Percentiles rank a stretch among this genome's conserved stretches.
These are phyloP conservation scores for Zeus faber DNA, from an alignment of 2,113 vertebrate genomes.

Conservation along the genomic window DNA sequence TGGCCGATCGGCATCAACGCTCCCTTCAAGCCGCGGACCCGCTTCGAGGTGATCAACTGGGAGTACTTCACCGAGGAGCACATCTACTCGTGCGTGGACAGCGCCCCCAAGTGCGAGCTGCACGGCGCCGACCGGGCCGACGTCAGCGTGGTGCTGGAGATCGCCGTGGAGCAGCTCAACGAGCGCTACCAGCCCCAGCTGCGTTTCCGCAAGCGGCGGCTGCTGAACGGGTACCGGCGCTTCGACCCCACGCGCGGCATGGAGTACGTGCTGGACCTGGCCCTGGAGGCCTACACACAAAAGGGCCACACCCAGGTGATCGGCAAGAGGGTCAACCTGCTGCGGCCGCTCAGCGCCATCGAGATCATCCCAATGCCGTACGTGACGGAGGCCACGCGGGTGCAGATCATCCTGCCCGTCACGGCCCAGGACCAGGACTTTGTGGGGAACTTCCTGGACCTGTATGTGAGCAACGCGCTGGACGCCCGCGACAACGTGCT, in stretches of 20 bases:
- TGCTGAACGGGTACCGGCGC: constrained; percentile 92
- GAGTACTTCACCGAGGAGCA: constrained; percentile 97
- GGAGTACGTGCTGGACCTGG: constrained; percentile 91
- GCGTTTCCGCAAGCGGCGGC: constrained; percentile 85
- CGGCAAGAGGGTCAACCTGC: constrained; percentile 83
- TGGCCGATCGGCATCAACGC: constrained; percentile 93
- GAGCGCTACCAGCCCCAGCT: constrained; percentile 86
- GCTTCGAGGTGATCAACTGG: constrained; percentile 96
- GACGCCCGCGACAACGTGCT: constrained; percentile 88
- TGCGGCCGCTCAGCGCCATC: constrained; percentile 87
- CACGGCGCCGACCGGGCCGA: constrained; percentile 84
- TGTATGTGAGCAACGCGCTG: constrained; percentile 85
- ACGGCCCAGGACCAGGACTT: constrained; percentile 79
- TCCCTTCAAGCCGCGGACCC: constrained; percentile 85
- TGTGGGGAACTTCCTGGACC: constrained; percentile 86
- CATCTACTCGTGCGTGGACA: constrained; percentile 85
- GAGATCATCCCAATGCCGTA: constrained; percentile 98
- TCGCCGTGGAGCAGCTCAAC: constrained; percentile 85
- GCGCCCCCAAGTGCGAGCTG: constrained; percentile 90
- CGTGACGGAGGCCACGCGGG: constrained; percentile 90
- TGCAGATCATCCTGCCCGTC: constrained; percentile 92
- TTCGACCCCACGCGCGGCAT: constrained; percentile 93
- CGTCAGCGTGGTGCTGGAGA: constrained; percentile 80
- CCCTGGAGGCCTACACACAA: constrained; percentile 88
- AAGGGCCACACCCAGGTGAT: constrained; percentile 87